Conservation (phyloP, 2,888 invertebrate species). For the Stomorhina lunata region DNA sequence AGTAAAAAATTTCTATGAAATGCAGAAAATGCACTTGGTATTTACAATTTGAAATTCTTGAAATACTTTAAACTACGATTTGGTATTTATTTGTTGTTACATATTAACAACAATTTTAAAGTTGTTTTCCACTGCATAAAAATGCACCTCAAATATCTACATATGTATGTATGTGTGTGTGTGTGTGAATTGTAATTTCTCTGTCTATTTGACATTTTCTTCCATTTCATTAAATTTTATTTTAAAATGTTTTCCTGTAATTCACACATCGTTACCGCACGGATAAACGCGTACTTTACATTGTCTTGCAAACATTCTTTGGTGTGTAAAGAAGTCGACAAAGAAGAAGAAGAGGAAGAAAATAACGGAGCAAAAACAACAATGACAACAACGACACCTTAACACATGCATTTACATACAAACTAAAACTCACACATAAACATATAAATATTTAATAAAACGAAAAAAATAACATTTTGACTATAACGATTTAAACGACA, state of each 20-base stretch:
- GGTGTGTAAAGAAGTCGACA: no score
- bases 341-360: neutral
- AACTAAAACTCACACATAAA: conserved; percentile 1
- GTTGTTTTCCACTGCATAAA: neutral
- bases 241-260: conserved; percentile 63
- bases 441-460: conserved; percentile 35
- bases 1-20: no score
- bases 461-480: conserved; percentile 12
- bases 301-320: conserved; percentile 53
- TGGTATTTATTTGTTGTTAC: neutral
- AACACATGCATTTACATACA: neutral
- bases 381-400: conserved; percentile 36
- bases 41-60: no score
- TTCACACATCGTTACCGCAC: conserved; percentile 66
- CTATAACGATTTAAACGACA: conserved; percentile 39
- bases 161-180: neutral
- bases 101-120: neutral
- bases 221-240: conserved; percentile 66
- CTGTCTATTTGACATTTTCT: conserved; percentile 48
- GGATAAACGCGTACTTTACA: conserved; percentile 63
- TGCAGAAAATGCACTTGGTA: no score
- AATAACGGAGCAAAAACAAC: conserved; percentile 24
- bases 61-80: no score
- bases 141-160: neutral
- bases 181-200: neutral